Percentiles rank a stretch among this genome's conserved stretches.
Conservation (phyloP, 1,140 invertebrate species). For the Phocides pigmalion region DNA sequence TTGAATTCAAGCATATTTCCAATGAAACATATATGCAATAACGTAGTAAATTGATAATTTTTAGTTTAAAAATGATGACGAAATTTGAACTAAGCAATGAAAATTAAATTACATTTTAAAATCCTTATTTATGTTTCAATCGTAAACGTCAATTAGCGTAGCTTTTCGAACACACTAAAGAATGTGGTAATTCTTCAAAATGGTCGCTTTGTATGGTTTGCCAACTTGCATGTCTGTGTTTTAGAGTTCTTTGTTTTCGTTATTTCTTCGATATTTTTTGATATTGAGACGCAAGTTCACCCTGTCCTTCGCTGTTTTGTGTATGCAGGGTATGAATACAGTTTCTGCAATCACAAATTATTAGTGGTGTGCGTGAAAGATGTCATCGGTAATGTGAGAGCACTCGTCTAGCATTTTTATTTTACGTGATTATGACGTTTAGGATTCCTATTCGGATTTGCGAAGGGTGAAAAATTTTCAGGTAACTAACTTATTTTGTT, state of each 20-base stretch:
- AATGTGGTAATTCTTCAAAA: conserved; percentile 87
- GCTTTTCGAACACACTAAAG: conserved; percentile 79
- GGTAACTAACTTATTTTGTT: conserved; percentile 50
- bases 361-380: conserved; percentile 69
- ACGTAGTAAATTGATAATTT: too few species aligned
- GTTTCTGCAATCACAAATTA: conserved; percentile 48
- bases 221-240: conserved; percentile 84
- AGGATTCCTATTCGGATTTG: conserved; percentile 64
- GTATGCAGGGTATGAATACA: conserved; percentile 51
- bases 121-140: conserved; percentile 24
- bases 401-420: conserved; percentile 75
- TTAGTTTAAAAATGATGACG: too few species aligned
- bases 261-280: conserved; percentile 62
- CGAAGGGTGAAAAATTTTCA: conserved; percentile 62
- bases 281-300: conserved; percentile 57
- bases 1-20: background rate
- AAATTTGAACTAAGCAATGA: too few species aligned
- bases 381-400: conserved; percentile 81
- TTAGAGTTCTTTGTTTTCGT: conserved; percentile 84
- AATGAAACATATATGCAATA: too few species aligned
- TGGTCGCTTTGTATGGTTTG: conserved; percentile 85
- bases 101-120: background rate
- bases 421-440: conserved; percentile 77
- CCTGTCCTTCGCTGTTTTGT: conserved; percentile 51
- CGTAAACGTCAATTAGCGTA: conserved; percentile 65